Evolutionary conservation across 2,113 vertebrate species (phyloP), one percentile per base, ranked within the genome.

Genomic region (Boleophthalmus pectinirostris): DNA sequence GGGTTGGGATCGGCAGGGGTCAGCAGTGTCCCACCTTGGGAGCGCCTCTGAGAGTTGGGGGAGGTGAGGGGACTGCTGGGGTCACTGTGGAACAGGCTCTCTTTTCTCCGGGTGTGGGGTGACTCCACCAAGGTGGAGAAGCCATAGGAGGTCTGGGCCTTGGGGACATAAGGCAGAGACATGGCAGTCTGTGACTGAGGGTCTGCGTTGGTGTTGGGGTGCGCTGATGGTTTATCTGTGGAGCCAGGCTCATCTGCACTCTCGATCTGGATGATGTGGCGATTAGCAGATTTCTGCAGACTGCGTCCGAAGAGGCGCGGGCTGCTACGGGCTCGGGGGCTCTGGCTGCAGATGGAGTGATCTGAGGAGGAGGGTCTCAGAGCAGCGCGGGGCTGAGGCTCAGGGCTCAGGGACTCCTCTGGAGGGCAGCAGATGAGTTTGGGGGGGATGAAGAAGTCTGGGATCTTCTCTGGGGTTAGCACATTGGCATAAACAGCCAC

Each of bases 231-330:
- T 20, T 65, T 74, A 24, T 73, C 70, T 13, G 73, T 85, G 0
- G 73, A 45, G 0, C 87, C 83, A 72, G 94, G 93, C 67, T 98
- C 97, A 67, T 99, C 97, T 0, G 95, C 97, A 0, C 94, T 96
- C 91, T 98, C 97, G 0, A 99, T 94, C 85, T 98, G 97, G 82
- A 99, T 98, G 87, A 99, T 96, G 81, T 99, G 96, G 0, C 95
- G 93, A 35, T 96, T 94, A 69, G 96, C 90, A 0, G 94, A 91
- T 85, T 95, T 96, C 35, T 96, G 81, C 2, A 98, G 93, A 72
- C 86, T 93, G 43, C 90, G 92, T 33, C 85, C 83, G 1, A 96
- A 93, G 1, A 96, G 89, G 13, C 95, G 94, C 0, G 97, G 97
- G 78, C 82, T 81, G 76, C 84, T 84, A n/a, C 85, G 81, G 10